A percentile compares a stretch with the other conserved stretches of the same genome.
Evolutionary conservation across 64 coral and sea anemone genomes (phyloP).

Genomic region (Hydrozoanthus tunicans): DNA sequence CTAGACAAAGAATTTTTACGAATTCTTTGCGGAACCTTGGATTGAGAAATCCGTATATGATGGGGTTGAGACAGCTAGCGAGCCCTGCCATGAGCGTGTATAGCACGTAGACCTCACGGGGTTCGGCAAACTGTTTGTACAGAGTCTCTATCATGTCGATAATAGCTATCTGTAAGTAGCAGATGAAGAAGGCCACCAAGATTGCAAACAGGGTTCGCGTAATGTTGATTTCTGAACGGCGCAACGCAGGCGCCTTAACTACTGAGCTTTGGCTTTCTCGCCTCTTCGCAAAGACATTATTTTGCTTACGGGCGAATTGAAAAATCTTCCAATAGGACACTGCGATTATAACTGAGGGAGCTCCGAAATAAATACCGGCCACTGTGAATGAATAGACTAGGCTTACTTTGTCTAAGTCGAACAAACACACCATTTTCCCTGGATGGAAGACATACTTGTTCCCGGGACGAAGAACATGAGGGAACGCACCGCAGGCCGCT

Average conservation of each 20-base stretch:
- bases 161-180: slow-evolving; percentile 36
- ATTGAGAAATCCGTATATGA: slow-evolving; percentile 60
- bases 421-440: slow-evolving; percentile 36
- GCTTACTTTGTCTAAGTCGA: slow-evolving; percentile 11
- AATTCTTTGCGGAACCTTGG: slow-evolving; percentile 53
- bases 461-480: neutral
- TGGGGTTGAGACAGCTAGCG: slow-evolving; percentile 35
- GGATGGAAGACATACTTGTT: slow-evolving; percentile 18
- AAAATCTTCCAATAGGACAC: slow-evolving; percentile 33
- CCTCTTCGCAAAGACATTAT: slow-evolving; percentile 12
- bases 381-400: neutral
- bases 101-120: slow-evolving; percentile 40
- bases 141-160: slow-evolving; percentile 42
- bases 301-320: slow-evolving; percentile 17
- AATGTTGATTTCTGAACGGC: slow-evolving; percentile 39
- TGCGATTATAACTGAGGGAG: slow-evolving; percentile 11
- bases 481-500: neutral
- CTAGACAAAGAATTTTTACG: slow-evolving; percentile 24
- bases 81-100: slow-evolving; percentile 19
- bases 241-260: neutral
- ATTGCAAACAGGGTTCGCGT: slow-evolving; percentile 36
- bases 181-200: slow-evolving; percentile 31
- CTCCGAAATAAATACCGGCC: slow-evolving; percentile 7
- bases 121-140: slow-evolving; percentile 6
- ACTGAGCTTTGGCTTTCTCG: neutral